Conservation (phyloP, 1,140 invertebrate species). For the Drosophila pachea region DNA sequence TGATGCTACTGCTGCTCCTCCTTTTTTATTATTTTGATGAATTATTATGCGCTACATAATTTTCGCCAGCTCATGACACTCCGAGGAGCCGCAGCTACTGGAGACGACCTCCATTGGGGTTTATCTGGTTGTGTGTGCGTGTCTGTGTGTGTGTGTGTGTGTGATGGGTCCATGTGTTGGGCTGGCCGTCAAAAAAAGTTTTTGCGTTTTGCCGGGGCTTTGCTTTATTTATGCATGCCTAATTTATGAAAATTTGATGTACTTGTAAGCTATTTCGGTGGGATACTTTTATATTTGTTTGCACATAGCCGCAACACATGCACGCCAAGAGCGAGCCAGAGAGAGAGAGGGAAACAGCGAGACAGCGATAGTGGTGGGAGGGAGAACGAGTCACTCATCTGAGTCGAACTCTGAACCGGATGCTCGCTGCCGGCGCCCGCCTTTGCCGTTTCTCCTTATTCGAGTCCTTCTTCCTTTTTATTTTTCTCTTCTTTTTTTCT, state of each 20-base stretch:
- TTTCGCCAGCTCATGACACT: slow-evolving; percentile 73
- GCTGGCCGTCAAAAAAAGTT: slow-evolving; percentile 58
- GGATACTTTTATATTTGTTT: slow-evolving; percentile 77
- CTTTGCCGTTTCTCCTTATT: slow-evolving; percentile 2
- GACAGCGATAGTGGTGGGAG: no score
- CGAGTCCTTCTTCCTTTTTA: neutral
- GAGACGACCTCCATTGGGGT: slow-evolving; percentile 16
- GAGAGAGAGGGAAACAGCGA: no score
- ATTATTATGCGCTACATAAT: slow-evolving; percentile 75
- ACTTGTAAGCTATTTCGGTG: slow-evolving; percentile 76
- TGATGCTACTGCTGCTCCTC: neutral
- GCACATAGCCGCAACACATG: slow-evolving; percentile 74
- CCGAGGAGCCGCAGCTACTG: slow-evolving; percentile 13
- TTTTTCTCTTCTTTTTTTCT: neutral
- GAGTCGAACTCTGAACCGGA: slow-evolving; percentile 4
- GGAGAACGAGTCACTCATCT: no score
- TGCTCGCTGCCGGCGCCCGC: neutral
- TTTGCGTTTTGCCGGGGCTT: slow-evolving; percentile 21
- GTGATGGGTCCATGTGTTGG: slow-evolving; percentile 28
- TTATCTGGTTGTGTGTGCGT: slow-evolving; percentile 7
- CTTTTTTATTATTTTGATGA: slow-evolving; percentile 54
- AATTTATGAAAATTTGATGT: slow-evolving; percentile 78
- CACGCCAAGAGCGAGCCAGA: neutral
- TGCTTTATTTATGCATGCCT: slow-evolving; percentile 74
- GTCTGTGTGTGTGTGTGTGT: slow-evolving; percentile 18